These are phyloP conservation scores for Callyntrura guangdongensis DNA, from an alignment of 2,888 invertebrate genomes.

Conservation along the genomic window DNA sequence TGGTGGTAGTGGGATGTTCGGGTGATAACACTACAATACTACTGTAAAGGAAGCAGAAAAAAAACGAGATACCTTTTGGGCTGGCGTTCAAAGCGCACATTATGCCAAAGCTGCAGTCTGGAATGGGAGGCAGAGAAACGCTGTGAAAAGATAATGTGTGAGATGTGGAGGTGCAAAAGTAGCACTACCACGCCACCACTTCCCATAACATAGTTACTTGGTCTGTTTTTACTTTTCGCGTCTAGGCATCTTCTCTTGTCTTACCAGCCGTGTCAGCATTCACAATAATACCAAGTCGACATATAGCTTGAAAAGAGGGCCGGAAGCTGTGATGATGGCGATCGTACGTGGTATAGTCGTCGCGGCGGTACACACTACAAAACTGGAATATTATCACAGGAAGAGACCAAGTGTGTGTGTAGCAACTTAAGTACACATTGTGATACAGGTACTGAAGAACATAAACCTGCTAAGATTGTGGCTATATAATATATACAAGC, in stretches of 20 bases:
- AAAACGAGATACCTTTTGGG: constrained; percentile 4
- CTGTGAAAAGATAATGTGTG: constrained; percentile 57
- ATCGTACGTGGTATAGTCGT: constrained; percentile 9
- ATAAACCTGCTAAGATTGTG: constrained; percentile 21
- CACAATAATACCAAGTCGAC: neutral
- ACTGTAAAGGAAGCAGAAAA: constrained; percentile 12
- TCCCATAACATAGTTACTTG: neutral
- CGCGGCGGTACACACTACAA: neutral
- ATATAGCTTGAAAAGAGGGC: constrained; percentile 11
- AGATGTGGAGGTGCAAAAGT: constrained; percentile 10
- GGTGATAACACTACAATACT: neutral
- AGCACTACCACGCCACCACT: constrained; percentile 5
- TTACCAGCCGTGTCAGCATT: constrained; percentile 55
- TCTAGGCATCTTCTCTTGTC: constrained; percentile 44
- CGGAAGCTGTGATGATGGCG: constrained; percentile 37
- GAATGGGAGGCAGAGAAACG: neutral
- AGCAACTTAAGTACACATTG: constrained; percentile 44
- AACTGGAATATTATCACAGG: constrained; percentile 38
- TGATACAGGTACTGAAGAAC: constrained; percentile 39
- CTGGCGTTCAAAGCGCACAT: neutral
- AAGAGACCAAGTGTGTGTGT: neutral
- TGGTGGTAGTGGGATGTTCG: neutral
- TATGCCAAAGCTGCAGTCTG: neutral
- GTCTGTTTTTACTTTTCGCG: constrained; percentile 16
- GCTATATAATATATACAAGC: neutral